Evolutionary conservation across 2,113 vertebrate genomes (phyloP).

Genomic region (Anser cygnoides): DNA sequence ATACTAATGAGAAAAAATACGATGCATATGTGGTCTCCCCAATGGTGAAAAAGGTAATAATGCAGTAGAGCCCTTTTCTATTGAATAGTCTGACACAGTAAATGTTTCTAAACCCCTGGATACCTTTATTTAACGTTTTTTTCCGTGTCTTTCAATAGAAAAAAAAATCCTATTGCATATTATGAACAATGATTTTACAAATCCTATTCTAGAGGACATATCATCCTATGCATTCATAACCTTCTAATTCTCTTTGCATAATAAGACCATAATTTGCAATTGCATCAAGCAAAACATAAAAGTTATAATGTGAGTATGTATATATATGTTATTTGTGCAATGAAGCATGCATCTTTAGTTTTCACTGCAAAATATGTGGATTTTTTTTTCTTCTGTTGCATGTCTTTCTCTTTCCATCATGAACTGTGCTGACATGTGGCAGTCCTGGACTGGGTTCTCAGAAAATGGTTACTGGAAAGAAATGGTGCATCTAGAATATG

Average conservation of each 20-base stretch:
- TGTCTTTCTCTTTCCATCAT: neutral
- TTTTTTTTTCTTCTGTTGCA: neutral
- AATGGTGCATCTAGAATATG: neutral
- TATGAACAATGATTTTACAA: neutral
- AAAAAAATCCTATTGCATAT: neutral
- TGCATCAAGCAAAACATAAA: neutral
- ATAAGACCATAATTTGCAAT: neutral
- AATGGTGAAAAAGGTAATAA: neutral
- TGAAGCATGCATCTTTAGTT: neutral
- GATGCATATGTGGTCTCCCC: neutral
- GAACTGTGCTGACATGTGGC: neutral
- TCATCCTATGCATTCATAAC: neutral
- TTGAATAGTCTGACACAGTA: conserved; percentile 18
- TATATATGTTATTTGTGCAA: neutral
- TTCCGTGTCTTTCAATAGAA: neutral
- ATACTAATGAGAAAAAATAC: neutral
- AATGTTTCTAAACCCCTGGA: conserved; percentile 1
- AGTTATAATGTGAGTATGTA: neutral
- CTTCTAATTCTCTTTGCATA: neutral
- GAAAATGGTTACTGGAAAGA: neutral
- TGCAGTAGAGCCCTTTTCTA: neutral
- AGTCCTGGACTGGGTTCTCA: neutral
- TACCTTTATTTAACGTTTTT: neutral
- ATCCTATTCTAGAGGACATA: neutral
- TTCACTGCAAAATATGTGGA: neutral